Evolutionary conservation across 2,113 vertebrate species (phyloP).

Genomic region (Pogona vitticeps): DNA sequence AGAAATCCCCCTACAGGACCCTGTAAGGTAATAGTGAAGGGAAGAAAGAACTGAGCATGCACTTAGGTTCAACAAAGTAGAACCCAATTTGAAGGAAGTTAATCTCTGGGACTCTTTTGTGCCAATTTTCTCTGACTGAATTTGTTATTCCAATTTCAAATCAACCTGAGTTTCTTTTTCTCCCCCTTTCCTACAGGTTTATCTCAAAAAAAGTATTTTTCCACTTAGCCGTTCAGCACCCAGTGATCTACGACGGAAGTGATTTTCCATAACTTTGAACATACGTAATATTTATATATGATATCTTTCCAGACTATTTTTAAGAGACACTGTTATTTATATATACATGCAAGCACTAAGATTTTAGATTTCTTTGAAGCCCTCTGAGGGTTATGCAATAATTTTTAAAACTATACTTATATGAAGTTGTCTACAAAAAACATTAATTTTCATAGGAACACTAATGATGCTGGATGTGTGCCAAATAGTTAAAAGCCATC

Average conservation of each 20-base stretch:
- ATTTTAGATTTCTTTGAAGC: slow-evolving; percentile 52
- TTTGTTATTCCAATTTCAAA: background rate
- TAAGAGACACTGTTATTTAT: slow-evolving; percentile 70
- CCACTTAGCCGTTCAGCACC: slow-evolving; percentile 84
- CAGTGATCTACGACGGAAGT: slow-evolving; percentile 86
- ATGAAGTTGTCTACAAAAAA: slow-evolving; percentile 46
- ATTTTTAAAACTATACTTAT: slow-evolving; percentile 25
- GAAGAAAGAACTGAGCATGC: no score
- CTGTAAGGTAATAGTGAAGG: no score
- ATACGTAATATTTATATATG: slow-evolving; percentile 16
- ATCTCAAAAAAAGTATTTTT: slow-evolving; percentile 94
- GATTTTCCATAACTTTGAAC: slow-evolving; percentile 77
- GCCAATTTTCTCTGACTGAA: background rate
- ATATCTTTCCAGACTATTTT: slow-evolving; percentile 52
- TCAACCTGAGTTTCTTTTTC: slow-evolving; percentile 12
- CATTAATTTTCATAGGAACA: slow-evolving; percentile 52
- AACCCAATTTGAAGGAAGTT: background rate
- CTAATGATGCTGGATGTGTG: slow-evolving; percentile 53
- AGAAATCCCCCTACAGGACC: no score
- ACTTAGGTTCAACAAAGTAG: background rate
- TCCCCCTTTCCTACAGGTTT: slow-evolving; percentile 79
- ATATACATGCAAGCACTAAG: slow-evolving; percentile 48
- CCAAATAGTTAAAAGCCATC: slow-evolving; percentile 50
- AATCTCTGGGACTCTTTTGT: background rate
- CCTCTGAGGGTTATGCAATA: slow-evolving; percentile 53